Percentiles rank a stretch among this genome's conserved stretches.
Evolutionary conservation across 2,797 vertebrate genomes (phyloP).

Genomic region (Phyllotis vaccarum): DNA sequence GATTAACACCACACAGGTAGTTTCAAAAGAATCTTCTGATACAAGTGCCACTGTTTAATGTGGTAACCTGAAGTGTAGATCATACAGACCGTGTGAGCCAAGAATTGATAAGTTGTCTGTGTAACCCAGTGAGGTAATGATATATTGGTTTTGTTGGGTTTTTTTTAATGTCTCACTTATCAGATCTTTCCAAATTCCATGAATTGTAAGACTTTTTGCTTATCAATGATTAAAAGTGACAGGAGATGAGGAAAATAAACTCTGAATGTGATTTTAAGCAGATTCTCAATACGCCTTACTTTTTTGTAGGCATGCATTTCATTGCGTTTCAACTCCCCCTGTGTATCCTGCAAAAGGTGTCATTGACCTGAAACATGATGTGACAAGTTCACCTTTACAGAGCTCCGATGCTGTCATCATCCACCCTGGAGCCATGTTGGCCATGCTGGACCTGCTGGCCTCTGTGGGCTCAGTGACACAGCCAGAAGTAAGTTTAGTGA

Average conservation of each 20-base stretch:
- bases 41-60: background rate
- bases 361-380: constrained; percentile 92
- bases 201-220: constrained; percentile 37
- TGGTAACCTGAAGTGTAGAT: background rate
- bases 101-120: background rate
- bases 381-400: constrained; percentile 87
- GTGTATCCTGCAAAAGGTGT: constrained; percentile 91
- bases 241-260: constrained; percentile 39
- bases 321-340: constrained; percentile 92
- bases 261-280: background rate
- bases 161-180: background rate
- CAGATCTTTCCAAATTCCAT: background rate
- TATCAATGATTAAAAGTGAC: constrained; percentile 31
- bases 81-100: background rate
- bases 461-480: constrained; percentile 94
- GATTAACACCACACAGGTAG: background rate
- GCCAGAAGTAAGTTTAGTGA: constrained; percentile 92
- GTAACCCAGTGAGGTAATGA: background rate
- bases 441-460: constrained; percentile 96
- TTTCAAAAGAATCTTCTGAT: background rate
- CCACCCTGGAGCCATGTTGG: constrained; percentile 96
- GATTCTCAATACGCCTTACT: background rate
- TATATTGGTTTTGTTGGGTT: background rate
- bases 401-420: constrained; percentile 94
- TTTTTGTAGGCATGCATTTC: constrained; percentile 93